Base-by-base conservation (phyloP, 1,140 invertebrate genomes). In the Bombus impatiens region DNA sequence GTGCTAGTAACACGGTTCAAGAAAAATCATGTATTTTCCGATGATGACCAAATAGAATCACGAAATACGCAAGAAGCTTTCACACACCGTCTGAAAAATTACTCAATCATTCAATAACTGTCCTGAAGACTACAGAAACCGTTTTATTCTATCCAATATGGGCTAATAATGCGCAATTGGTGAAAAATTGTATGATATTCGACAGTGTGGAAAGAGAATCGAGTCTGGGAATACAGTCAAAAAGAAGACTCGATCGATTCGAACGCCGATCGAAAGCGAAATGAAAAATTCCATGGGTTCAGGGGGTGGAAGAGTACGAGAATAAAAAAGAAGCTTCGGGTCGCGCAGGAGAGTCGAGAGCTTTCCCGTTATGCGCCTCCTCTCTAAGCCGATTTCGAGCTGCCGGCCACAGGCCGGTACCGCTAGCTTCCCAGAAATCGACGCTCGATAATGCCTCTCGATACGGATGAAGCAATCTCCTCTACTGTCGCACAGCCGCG, bases 341-440 rank as follows among this genome's bases (percentile, higher is more conserved):
- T 68, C 37, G 42, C 44, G 80, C 47, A 78, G 57, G 35, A 89
- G 70, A 77, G 77, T 68, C 79, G 88, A 88, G 89, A 86, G 82
- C 80, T 90, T 90, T 90, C 89, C 89, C 89, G 89, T 90, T 90
- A 90, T 75, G 80, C 82, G 79, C 70, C 87, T 85, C 84, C 87
- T 87, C 82, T 87, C 90, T 86, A 92, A 92, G 88, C 92, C 84
- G 88, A 88, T 91, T 87, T 92, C 86, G 83, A 84, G 78, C 74
- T 79, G 75, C 57, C 80, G 75, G 88, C 77, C 88, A 82, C 75
- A 88, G 84, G 78, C 84, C 78, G 80, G 87, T 90, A 90, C 92
- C 92, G 92, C 91, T 92, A 92, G 89, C 90, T 92, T 92, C 90
- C 86, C 84, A 91, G 92, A 92, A 92, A 92, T 92, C 89, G 89